Evolutionary conservation across 2,888 invertebrate species (phyloP), one percentile per base, ranked within the genome.

Genomic region (Epinotia nisella): DNA sequence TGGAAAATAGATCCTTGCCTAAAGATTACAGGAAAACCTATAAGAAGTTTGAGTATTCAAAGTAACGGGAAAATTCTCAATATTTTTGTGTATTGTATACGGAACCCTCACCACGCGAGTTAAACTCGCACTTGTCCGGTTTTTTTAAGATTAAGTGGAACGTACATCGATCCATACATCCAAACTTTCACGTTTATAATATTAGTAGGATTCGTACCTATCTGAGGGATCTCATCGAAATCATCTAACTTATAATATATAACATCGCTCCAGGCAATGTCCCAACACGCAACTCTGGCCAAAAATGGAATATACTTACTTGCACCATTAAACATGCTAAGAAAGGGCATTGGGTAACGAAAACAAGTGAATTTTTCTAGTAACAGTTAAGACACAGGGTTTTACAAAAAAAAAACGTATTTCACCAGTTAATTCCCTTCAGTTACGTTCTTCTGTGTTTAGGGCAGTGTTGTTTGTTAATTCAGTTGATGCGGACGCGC

Each of bases 401-500:
- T 49, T 49, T n/a, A n/a, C n/a, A n/a, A n/a, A n/a, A 49, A 49
- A 45, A 49, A 49, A 5, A n/a, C 5, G 49, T 49, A 49, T n/a
- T 49, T 49, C 49, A 49, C 15, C 15, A 49, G 3, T 15, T n/a
- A n/a, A 49, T 1, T 49, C 49, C 49, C 49, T 49, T 49, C 49
- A 49, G 49, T 49, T 13, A 49, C n/a, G n/a, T n/a, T n/a, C n/a
- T 49, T 49, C 49, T 49, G n/a, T n/a, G 1, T 15, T 49, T n/a
- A 49, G 49, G n/a, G 74, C 66, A 75, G 17, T 51, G 66, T 70
- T 78, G 75, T 80, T 79, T 79, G 76, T 76, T 76, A 73, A 77
- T 76, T 77, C 79, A 79, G 80, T 79, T 77, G 78, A 78, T 77
- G 71, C 74, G 69, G 76, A 75, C 70, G 77, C 78, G 76, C 73